phyloP scores from a whole-genome alignment of 2,888 invertebrate genomes.

The Plagiodera versicolora region DNA sequence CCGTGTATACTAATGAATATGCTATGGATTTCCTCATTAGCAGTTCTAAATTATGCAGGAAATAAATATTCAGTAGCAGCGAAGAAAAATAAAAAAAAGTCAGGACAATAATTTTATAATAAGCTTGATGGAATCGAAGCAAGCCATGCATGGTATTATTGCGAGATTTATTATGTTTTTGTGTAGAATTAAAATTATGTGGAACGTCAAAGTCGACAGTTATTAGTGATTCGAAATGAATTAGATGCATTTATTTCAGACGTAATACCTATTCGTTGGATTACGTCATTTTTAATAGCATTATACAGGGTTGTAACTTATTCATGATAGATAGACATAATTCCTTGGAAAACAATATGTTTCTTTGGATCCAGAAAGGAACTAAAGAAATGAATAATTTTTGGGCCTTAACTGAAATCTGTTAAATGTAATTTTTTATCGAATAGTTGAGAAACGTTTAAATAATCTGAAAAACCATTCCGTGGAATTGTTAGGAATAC shows the following conservation, averaged over 20 bases:
- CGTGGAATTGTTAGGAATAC: no score
- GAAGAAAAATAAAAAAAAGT: slow-evolving; percentile 9
- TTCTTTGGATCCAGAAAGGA: no score
- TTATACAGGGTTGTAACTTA: no score
- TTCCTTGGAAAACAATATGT: no score
- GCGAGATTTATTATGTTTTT: slow-evolving; percentile 23
- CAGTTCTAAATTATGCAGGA: slow-evolving; percentile 18
- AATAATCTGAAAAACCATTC: no score
- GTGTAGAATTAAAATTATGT: slow-evolving; percentile 23
- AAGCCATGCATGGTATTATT: slow-evolving; percentile 28
- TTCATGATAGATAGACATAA: no score
- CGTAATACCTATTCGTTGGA: slow-evolving; percentile 6
- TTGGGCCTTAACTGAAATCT: no score
- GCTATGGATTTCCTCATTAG: slow-evolving; percentile 14
- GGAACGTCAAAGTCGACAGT: slow-evolving; percentile 25
- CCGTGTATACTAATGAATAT: slow-evolving; percentile 3
- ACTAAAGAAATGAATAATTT: no score
- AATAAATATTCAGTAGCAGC: slow-evolving; percentile 6
- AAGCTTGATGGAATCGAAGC: slow-evolving; percentile 20
- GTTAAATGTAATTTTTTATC: no score
- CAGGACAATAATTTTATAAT: slow-evolving; percentile 25
- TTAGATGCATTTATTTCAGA: slow-evolving; percentile 14
- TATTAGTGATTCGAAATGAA: slow-evolving; percentile 11
- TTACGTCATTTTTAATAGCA: slow-evolving; percentile 9
- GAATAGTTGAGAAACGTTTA: no score